phyloP scores from a whole-genome alignment of 2,888 invertebrate genomes.

The Lasioglossum villosulum region DNA sequence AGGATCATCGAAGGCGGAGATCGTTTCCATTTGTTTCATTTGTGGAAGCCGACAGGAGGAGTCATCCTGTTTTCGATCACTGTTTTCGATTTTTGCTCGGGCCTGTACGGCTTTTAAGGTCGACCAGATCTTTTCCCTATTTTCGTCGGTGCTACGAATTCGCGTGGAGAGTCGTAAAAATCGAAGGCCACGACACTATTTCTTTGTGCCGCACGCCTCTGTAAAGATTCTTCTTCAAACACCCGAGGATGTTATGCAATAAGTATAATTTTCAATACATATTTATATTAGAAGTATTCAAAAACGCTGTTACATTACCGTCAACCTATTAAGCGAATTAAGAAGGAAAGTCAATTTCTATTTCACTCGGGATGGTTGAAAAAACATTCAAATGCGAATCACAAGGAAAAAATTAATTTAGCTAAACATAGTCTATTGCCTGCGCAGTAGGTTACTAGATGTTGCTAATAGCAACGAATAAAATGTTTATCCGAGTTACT shows the following conservation, averaged over 20 bases:
- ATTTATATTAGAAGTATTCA: no score
- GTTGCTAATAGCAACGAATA: not conserved
- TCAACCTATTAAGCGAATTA: no score
- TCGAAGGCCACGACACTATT: conserved; percentile 36
- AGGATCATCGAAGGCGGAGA: not conserved
- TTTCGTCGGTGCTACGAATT: conserved; percentile 14
- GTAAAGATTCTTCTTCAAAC: not conserved
- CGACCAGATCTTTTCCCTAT: conserved; percentile 23
- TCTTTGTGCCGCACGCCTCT: not conserved
- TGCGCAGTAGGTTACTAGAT: not conserved
- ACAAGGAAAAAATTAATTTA: not conserved
- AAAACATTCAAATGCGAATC: not conserved
- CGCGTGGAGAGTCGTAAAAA: conserved; percentile 14
- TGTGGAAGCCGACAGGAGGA: not conserved
- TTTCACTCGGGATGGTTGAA: no score
- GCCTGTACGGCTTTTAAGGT: conserved; percentile 12
- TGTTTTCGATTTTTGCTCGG: not conserved
- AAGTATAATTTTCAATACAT: not conserved
- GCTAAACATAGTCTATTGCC: not conserved
- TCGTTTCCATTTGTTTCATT: not conserved
- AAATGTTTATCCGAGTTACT: no score
- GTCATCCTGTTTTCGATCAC: not conserved
- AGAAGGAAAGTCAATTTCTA: no score
- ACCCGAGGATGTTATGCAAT: not conserved
- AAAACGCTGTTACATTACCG: no score